Evolutionary conservation across 2,888 invertebrate genomes (phyloP), one percentile per base, ranked within the genome.

Genomic region (Saturnia japonica): DNA sequence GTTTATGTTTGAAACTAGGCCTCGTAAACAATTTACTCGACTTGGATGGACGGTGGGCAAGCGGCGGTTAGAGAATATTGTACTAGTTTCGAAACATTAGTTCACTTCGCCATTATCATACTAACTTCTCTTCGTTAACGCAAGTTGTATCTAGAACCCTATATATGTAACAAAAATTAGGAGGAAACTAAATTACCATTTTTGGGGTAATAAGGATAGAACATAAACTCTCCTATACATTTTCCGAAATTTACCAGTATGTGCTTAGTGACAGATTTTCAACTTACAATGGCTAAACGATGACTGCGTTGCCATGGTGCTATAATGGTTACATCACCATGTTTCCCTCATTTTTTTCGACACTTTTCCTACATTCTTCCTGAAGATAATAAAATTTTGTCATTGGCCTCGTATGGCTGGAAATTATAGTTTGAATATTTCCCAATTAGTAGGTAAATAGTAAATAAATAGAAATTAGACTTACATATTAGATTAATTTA

Each of bases 1-100:
- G 89, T 89, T 90, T 82, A 82, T 77, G 80, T 80, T 84, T 78
- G 86, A 88, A 91, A 90, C 88, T 89, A 82, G 89, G 88, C 86
- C 86, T 83, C 86, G 84, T 85, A 86, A 91, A 88, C 89, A 90
- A 89, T 90, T 90, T 88, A 81, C 81, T 76, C 78, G 82, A 82
- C 82, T 80, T 78, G 76, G 79, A 79, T 77, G 80, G 79, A 78
- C 78, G 82, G 83, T 77, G 81, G 74, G 73, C 76, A 73, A 72
- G 43, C 74, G 72, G 74, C 69, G 75, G 77, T 73, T 70, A 73
- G 74, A 47, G 76, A 78, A 79, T 80, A 81, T 81, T 79, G 81
- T 76, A 73, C 73, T 71, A 77, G 76, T 78, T 80, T 75, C 69
- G 71, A 74, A 73, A 69, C 70, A 76, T 72, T 72, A 73, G 67